These are phyloP conservation scores for Leucopsar rothschildi DNA, from an alignment of 2,113 vertebrate genomes.

Conservation along the genomic window DNA sequence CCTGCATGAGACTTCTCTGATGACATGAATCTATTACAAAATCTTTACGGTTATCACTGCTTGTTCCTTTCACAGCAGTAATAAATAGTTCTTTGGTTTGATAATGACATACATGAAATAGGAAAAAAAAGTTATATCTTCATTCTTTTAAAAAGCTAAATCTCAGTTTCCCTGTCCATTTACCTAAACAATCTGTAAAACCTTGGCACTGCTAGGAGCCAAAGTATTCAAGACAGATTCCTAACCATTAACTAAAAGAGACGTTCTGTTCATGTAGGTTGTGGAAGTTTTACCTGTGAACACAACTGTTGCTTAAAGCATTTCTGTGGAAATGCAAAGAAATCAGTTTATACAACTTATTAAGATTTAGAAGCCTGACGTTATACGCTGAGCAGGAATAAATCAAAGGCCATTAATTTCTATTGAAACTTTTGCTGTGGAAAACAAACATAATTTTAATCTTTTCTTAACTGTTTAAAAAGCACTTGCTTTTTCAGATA, in stretches of 20 bases:
- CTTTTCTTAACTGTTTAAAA: background rate
- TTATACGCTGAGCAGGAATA: background rate
- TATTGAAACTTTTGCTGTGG: fast-evolving
- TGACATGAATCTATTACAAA: background rate
- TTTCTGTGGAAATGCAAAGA: background rate
- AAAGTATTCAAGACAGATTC: background rate
- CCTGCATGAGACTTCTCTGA: background rate
- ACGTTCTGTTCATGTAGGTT: background rate
- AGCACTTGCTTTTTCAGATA: background rate
- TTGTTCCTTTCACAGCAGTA: background rate
- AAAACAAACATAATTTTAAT: background rate
- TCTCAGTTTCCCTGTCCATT: background rate
- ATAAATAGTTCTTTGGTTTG: background rate
- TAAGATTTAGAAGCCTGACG: background rate
- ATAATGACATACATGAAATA: background rate
- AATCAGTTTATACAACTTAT: background rate
- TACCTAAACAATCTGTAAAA: background rate
- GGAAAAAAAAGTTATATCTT: background rate
- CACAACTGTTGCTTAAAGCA: background rate
- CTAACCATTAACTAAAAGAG: background rate
- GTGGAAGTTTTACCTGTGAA: background rate
- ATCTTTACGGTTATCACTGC: background rate
- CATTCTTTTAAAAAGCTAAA: background rate
- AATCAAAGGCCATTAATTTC: background rate
- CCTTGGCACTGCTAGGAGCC: background rate